phyloP scores from a whole-genome alignment of 1,140 invertebrate genomes.

The Oedothorax gibbosus region DNA sequence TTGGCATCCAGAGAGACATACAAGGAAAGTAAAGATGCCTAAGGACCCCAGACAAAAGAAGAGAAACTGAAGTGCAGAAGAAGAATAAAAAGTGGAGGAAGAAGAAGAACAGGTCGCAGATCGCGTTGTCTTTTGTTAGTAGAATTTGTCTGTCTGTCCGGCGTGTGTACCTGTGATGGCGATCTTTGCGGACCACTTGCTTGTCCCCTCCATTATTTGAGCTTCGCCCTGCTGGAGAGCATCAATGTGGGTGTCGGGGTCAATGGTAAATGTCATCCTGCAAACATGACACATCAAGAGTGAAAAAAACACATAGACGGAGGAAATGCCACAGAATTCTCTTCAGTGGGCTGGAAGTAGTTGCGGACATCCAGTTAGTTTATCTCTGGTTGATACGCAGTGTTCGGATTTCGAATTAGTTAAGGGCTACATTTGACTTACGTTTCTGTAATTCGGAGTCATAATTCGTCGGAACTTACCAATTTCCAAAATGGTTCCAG shows the following conservation, averaged over 20 bases:
- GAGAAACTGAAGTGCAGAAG: not conserved
- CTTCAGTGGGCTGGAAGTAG: not conserved
- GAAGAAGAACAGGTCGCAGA: not conserved
- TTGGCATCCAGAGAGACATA: not conserved
- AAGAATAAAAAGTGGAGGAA: not conserved
- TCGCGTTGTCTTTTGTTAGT: not conserved
- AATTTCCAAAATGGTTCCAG: too few relatives aligned
- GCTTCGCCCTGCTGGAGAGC: constrained; percentile 97
- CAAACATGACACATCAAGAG: constrained; percentile 63
- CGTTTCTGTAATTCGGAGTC: too few relatives aligned
- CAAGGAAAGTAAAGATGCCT: not conserved
- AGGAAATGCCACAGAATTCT: constrained; percentile 9
- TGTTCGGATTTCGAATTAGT: too few relatives aligned
- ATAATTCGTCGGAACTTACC: too few relatives aligned
- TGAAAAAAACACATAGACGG: constrained; percentile 8
- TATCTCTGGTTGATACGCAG: too few relatives aligned
- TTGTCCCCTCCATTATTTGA: constrained; percentile 98
- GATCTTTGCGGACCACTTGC: constrained; percentile 99
- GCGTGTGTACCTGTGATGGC: constrained; percentile 90
- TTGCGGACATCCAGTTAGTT: too few relatives aligned
- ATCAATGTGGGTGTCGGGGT: constrained; percentile 98
- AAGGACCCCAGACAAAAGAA: not conserved
- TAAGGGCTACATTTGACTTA: too few relatives aligned
- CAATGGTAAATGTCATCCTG: constrained; percentile 96
- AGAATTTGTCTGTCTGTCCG: too few relatives aligned